Evolutionary conservation across 2,113 vertebrate species (phyloP).

Genomic region (Dromaius novaehollandiae): DNA sequence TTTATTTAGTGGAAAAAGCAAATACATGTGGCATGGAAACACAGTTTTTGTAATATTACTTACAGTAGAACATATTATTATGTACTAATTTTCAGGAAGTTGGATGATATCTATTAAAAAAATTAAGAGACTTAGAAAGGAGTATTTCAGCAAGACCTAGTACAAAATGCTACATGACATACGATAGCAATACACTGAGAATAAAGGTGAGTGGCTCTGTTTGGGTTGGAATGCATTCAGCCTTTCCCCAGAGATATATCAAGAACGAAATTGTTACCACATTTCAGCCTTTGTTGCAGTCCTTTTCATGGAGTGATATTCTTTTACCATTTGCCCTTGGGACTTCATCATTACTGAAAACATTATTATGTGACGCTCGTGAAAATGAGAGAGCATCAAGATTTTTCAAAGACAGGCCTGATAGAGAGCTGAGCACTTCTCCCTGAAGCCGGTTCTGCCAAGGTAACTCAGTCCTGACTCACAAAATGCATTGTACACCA

Average conservation of each 20-base stretch:
- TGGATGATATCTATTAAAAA: background rate
- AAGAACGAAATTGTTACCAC: background rate
- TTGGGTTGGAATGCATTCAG: conserved; percentile 1
- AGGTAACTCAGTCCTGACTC: conserved; percentile 27
- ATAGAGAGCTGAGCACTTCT: background rate
- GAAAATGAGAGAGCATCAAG: background rate
- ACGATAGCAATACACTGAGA: background rate
- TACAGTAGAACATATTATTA: background rate
- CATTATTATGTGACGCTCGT: background rate
- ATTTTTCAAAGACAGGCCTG: background rate
- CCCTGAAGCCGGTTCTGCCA: background rate
- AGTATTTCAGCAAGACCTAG: background rate
- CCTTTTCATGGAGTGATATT: background rate
- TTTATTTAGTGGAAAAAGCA: background rate
- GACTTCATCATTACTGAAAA: background rate
- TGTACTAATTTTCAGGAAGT: background rate
- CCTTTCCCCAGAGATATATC: background rate
- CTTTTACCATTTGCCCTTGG: background rate
- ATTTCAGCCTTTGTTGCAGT: background rate
- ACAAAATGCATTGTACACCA: background rate
- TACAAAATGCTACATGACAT: background rate
- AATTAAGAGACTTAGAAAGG: background rate
- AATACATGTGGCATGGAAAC: background rate
- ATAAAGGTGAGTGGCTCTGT: background rate
- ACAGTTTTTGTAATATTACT: background rate